A percentile compares a stretch with the other conserved stretches of the same genome.
Conservation (phyloP, 1,140 invertebrate genomes). For the Vollenhovia emeryi region DNA sequence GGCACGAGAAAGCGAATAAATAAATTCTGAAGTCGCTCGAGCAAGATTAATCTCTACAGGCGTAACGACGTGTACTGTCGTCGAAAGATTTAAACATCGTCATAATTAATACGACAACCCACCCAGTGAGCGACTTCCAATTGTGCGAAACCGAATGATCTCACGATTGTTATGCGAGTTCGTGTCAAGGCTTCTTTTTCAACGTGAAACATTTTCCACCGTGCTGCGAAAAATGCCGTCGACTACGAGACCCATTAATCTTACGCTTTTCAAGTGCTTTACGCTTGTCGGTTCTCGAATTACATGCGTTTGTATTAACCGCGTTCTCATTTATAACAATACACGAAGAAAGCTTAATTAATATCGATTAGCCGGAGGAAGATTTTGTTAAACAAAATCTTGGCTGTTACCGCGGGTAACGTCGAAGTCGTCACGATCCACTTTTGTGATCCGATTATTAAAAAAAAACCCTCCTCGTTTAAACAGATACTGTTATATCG, state of each 20-base stretch:
- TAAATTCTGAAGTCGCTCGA: conserved; percentile 50
- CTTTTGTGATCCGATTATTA: neutral
- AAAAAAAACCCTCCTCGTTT: neutral
- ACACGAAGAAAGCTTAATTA: conserved; percentile 15
- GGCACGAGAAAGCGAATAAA: conserved; percentile 16
- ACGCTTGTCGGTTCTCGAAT: conserved; percentile 29
- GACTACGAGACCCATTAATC: conserved; percentile 9
- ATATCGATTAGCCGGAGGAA: neutral
- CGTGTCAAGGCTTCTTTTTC: neutral
- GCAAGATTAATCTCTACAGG: conserved; percentile 58
- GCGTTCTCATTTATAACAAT: conserved; percentile 16
- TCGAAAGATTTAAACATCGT: conserved; percentile 52
- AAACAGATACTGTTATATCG: neutral
- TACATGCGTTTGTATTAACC: conserved; percentile 14
- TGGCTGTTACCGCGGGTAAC: neutral
- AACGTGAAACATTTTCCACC: neutral
- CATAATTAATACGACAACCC: conserved; percentile 53
- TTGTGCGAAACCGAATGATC: neutral
- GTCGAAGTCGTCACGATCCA: neutral
- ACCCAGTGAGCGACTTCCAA: neutral
- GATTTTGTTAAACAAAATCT: neutral
- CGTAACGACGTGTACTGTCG: conserved; percentile 27
- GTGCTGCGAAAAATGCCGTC: conserved; percentile 1
- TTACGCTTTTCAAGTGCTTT: conserved; percentile 23
- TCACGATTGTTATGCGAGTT: neutral